Evolutionary conservation across 2,888 invertebrate genomes (phyloP).

Genomic region (Augochlorella aurata): DNA sequence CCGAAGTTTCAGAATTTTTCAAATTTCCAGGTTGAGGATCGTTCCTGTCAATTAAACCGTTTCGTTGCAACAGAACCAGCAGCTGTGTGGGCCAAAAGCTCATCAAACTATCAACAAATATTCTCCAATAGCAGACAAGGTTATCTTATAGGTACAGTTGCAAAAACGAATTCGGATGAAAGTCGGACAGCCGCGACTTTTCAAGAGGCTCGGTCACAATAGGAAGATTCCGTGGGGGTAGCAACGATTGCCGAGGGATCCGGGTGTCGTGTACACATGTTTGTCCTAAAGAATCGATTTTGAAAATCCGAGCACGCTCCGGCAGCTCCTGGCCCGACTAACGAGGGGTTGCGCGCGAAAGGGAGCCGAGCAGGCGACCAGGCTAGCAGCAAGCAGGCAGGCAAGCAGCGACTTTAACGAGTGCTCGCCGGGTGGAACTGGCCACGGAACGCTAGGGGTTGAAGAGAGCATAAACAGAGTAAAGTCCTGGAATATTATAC

Average conservation of each 20-base stretch:
- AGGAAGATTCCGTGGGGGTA: not conserved
- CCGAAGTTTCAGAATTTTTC: no score
- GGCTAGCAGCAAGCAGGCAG: not conserved
- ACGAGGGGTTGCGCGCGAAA: not conserved
- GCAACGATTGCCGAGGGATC: not conserved
- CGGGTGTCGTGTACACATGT: conserved; percentile 1
- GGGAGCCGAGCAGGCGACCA: not conserved
- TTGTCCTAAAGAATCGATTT: not conserved
- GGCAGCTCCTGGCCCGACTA: not conserved
- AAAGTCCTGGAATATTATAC: not conserved
- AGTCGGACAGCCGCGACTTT: not conserved
- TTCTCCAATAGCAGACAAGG: not conserved
- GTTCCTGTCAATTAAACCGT: no score
- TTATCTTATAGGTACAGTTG: not conserved
- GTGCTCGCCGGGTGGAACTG: conserved; percentile 2
- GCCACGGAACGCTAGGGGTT: not conserved
- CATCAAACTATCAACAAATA: not conserved
- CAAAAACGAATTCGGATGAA: not conserved
- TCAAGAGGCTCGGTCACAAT: not conserved
- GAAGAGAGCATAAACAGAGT: not conserved
- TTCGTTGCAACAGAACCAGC: no score
- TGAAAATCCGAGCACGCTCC: conserved; percentile 13
- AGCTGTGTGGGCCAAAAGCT: not conserved
- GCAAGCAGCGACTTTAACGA: conserved; percentile 3
- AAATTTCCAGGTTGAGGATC: no score